Percentiles rank a stretch among this genome's conserved stretches.
Evolutionary conservation across 2,113 vertebrate genomes (phyloP).

Genomic region (Lophura nycthemera): DNA sequence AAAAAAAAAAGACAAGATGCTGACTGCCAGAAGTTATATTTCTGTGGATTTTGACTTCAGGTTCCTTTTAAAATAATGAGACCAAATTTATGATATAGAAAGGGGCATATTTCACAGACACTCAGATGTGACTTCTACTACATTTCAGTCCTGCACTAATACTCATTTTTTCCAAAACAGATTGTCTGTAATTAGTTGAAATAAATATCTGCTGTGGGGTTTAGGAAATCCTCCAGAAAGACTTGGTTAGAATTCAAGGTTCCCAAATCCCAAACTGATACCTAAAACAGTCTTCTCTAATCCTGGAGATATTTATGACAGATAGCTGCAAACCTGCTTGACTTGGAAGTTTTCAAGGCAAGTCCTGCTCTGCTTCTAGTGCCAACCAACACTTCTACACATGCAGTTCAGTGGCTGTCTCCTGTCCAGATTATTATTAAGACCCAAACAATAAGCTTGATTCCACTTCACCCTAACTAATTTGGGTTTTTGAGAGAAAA

Average conservation of each 20-base stretch:
- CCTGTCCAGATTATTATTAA: neutral
- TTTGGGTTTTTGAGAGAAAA: neutral
- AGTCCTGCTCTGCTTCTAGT: neutral
- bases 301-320: conserved; percentile 1
- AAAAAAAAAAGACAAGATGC: neutral
- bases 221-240: conserved; percentile 53
- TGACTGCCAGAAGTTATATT: neutral
- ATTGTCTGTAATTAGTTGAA: conserved; percentile 57
- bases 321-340: neutral
- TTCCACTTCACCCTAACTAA: neutral
- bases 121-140: neutral
- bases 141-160: neutral
- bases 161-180: conserved; percentile 45
- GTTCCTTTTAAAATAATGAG: neutral
- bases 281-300: neutral
- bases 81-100: neutral
- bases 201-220: conserved; percentile 42
- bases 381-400: neutral
- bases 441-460: neutral
- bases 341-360: neutral
- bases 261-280: neutral
- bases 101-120: neutral
- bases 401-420: neutral
- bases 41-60: neutral
- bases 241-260: conserved; percentile 18